Evolutionary conservation across 2,113 vertebrate genomes (phyloP).

Genomic region (Osmerus mordax): DNA sequence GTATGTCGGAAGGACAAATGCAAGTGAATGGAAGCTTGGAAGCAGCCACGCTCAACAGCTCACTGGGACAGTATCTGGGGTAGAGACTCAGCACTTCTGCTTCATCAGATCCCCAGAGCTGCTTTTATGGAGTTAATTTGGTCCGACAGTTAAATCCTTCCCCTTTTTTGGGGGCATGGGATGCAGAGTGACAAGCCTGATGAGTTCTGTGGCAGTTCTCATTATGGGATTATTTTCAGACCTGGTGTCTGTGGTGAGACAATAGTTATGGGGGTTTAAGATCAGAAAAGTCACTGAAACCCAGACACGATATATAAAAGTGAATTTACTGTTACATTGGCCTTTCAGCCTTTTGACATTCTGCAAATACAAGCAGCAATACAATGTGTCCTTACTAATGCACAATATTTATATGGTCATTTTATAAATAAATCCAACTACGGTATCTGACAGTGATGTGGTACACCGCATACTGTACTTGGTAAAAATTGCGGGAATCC

Average conservation of each 20-base stretch:
- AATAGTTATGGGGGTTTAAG: not conserved
- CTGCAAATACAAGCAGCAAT: too few relatives aligned
- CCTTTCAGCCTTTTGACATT: too few relatives aligned
- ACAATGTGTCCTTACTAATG: too few relatives aligned
- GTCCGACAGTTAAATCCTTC: not conserved
- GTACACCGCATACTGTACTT: not conserved
- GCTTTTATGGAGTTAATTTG: slow-evolving; percentile 12
- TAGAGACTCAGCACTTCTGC: too few relatives aligned
- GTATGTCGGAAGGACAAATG: too few relatives aligned
- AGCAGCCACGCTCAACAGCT: too few relatives aligned
- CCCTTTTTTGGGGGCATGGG: not conserved
- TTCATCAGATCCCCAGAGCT: not conserved
- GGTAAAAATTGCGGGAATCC: not conserved
- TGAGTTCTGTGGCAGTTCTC: slow-evolving; percentile 4
- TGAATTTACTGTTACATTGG: too few relatives aligned
- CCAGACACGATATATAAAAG: too few relatives aligned
- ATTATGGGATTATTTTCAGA: not conserved
- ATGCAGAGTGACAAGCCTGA: not conserved
- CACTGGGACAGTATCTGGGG: too few relatives aligned
- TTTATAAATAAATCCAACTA: too few relatives aligned
- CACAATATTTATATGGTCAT: too few relatives aligned
- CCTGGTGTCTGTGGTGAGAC: not conserved
- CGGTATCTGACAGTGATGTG: not conserved
- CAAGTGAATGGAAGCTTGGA: too few relatives aligned
- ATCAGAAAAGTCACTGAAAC: not conserved